phyloP scores from a whole-genome alignment of 1,140 invertebrate genomes.

The Galleria mellonella region DNA sequence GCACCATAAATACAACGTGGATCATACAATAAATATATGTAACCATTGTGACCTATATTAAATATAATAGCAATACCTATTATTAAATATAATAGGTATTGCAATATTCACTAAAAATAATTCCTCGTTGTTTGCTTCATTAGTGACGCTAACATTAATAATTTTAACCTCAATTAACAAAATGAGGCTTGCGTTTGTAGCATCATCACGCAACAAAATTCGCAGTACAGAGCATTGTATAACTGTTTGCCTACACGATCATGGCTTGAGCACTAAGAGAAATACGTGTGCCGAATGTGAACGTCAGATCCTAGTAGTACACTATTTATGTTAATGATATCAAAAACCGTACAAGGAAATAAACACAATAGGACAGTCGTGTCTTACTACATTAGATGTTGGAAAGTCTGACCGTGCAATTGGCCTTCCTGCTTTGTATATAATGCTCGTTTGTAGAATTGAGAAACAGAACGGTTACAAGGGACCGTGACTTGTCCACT shows the following conservation, averaged over 20 bases:
- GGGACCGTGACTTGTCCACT: constrained; percentile 41
- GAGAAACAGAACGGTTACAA: constrained; percentile 43
- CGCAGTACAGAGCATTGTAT: constrained; percentile 10
- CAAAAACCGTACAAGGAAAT: constrained; percentile 58
- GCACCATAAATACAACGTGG: too few species aligned
- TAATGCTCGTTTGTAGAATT: constrained; percentile 57
- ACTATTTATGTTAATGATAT: constrained; percentile 63
- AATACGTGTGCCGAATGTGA: constrained; percentile 41
- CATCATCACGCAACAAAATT: constrained; percentile 9
- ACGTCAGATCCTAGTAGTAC: constrained; percentile 22
- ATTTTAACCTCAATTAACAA: too few species aligned
- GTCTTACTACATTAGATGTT: constrained; percentile 51
- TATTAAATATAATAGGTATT: too few species aligned
- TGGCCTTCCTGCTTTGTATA: constrained; percentile 57
- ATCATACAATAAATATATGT: too few species aligned
- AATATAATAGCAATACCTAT: too few species aligned
- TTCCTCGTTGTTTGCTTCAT: too few species aligned
- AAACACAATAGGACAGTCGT: constrained; percentile 62
- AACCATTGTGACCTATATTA: too few species aligned
- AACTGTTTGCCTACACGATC: constrained; percentile 12
- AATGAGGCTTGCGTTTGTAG: too few species aligned
- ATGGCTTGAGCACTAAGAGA: constrained; percentile 22
- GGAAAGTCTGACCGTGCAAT: constrained; percentile 38
- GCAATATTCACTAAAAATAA: too few species aligned
- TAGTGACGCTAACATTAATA: too few species aligned